Conservation (phyloP, 2,888 invertebrate genomes). For the Amphiduros pacificus region DNA sequence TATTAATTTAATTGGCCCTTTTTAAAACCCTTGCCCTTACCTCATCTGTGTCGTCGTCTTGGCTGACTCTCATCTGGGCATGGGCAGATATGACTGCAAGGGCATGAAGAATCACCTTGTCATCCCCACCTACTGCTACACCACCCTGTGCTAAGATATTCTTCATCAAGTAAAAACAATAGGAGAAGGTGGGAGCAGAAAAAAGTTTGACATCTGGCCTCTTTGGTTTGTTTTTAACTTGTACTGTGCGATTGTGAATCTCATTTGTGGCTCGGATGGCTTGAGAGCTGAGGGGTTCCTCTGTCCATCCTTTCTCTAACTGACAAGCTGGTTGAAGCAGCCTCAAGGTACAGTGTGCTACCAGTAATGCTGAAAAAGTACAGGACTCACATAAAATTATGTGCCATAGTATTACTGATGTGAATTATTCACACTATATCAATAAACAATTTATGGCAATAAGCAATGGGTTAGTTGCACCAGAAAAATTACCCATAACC, state of each 20-base stretch:
- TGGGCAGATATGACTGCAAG: constrained; percentile 64
- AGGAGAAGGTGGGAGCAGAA: constrained; percentile 79
- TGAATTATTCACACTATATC: no score
- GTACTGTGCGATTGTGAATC: constrained; percentile 48
- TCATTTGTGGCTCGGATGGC: constrained; percentile 69
- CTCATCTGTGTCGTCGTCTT: constrained; percentile 14
- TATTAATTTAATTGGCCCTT: no score
- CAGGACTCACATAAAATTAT: no score
- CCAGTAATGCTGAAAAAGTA: constrained; percentile 64
- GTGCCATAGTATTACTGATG: no score
- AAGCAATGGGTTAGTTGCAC: no score
- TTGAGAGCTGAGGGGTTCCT: constrained; percentile 69
- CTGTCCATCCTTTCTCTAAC: constrained; percentile 76
- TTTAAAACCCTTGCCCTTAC: no score
- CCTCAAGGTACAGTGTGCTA: constrained; percentile 75
- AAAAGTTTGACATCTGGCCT: constrained; percentile 43
- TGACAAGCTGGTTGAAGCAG: constrained; percentile 80
- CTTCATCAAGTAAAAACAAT: constrained; percentile 76
- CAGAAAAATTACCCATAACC: no score
- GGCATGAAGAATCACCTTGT: constrained; percentile 43
- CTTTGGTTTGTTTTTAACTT: not conserved
- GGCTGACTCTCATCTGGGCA: constrained; percentile 67
- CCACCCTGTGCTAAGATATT: constrained; percentile 7
- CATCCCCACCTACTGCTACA: constrained; percentile 38
- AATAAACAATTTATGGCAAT: no score